These are phyloP conservation scores for Blastobasis lacticolella DNA, from an alignment of 2,888 invertebrate genomes.

Conservation along the genomic window DNA sequence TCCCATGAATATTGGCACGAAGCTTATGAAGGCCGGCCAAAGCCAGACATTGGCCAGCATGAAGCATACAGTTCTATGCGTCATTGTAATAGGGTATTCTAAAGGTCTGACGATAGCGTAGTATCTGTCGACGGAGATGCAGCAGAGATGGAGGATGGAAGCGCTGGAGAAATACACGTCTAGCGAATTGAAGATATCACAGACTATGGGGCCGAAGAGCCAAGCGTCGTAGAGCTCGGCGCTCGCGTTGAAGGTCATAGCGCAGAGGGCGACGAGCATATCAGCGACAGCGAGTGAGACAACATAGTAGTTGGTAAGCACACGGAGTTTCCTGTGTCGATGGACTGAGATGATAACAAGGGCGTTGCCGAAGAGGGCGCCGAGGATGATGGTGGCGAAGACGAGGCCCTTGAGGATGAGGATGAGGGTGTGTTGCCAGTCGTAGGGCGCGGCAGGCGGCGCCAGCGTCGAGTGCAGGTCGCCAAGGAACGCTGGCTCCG, in stretches of 20 bases:
- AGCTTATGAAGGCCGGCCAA: slow-evolving; percentile 92
- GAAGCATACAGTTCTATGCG: slow-evolving; percentile 84
- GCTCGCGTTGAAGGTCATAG: slow-evolving; percentile 94
- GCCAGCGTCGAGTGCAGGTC: slow-evolving; percentile 67
- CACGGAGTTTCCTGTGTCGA: slow-evolving; percentile 85
- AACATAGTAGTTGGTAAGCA: slow-evolving; percentile 96
- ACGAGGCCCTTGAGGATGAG: slow-evolving; percentile 83
- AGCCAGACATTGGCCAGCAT: slow-evolving; percentile 94
- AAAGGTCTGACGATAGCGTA: slow-evolving; percentile 94
- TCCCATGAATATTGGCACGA: slow-evolving; percentile 94
- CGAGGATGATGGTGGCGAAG: slow-evolving; percentile 90
- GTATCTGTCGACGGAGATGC: slow-evolving; percentile 94
- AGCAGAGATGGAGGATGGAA: slow-evolving; percentile 93
- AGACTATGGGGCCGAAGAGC: slow-evolving; percentile 92
- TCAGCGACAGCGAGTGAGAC: slow-evolving; percentile 96
- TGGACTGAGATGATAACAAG: slow-evolving; percentile 91
- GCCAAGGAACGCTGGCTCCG: slow-evolving; percentile 61
- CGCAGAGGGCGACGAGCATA: slow-evolving; percentile 91
- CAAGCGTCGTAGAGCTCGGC: slow-evolving; percentile 90
- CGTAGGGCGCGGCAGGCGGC: slow-evolving; percentile 62
- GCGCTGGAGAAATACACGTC: slow-evolving; percentile 96
- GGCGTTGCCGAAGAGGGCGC: slow-evolving; percentile 93
- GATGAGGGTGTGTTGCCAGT: slow-evolving; percentile 64
- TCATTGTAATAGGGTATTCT: slow-evolving; percentile 94
- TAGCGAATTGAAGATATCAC: slow-evolving; percentile 95